Evolutionary conservation across 2,113 vertebrate species (phyloP).

Genomic region (Gymnogyps californianus): DNA sequence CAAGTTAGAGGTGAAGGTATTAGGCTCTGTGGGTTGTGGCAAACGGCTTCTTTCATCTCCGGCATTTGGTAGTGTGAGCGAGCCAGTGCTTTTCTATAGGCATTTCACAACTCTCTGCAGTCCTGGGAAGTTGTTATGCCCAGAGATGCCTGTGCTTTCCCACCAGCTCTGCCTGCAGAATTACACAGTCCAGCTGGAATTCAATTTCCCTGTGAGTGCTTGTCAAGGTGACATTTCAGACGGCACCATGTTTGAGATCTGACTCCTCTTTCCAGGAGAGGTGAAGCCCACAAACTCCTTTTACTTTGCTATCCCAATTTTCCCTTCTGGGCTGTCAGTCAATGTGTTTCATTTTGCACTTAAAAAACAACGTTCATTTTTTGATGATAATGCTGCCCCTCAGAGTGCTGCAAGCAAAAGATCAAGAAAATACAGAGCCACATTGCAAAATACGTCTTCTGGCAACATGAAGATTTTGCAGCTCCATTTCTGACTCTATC

Average conservation of each 20-base stretch:
- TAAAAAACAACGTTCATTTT: background rate
- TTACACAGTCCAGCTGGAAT: background rate
- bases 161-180: background rate
- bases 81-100: background rate
- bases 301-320: background rate
- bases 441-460: background rate
- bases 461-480: background rate
- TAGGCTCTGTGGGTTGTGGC: background rate
- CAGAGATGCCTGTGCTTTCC: background rate
- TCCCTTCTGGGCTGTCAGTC: background rate
- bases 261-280: background rate
- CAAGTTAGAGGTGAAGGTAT: background rate
- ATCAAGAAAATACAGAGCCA: background rate
- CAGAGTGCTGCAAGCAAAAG: background rate
- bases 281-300: background rate
- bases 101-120: background rate
- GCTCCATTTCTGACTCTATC: background rate
- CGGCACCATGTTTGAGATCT: background rate
- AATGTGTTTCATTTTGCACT: background rate
- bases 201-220: background rate
- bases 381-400: background rate
- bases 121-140: background rate
- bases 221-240: background rate
- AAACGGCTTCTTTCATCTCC: background rate
- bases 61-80: fast-evolving